A percentile compares a stretch with the other conserved stretches of the same genome.
Evolutionary conservation across 2,113 vertebrate species (phyloP).

Genomic region (Labrus mixtus): DNA sequence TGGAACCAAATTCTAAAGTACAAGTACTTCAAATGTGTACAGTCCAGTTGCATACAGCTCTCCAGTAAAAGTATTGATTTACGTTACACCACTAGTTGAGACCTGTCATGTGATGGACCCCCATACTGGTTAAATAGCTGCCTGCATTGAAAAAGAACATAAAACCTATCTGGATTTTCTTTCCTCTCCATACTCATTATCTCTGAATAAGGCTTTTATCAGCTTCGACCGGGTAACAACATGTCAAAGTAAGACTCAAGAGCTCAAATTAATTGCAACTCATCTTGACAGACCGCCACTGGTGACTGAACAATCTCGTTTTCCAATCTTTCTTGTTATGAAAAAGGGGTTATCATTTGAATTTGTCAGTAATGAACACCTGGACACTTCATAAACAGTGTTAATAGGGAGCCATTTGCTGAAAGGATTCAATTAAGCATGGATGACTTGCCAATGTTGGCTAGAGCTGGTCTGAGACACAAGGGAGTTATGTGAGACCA

Average conservation of each 20-base stretch:
- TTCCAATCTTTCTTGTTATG: constrained; percentile 2
- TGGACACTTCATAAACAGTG: constrained; percentile 50
- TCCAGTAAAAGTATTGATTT: too few relatives aligned
- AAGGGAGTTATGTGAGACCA: constrained; percentile 36
- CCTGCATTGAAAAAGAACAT: too few relatives aligned
- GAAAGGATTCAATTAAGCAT: constrained; percentile 55
- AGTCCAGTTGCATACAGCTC: too few relatives aligned
- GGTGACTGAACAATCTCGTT: constrained; percentile 22
- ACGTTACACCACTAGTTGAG: too few relatives aligned
- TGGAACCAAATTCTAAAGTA: too few relatives aligned
- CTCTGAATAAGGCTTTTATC: constrained; percentile 23
- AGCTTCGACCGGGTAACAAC: not conserved
- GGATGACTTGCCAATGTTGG: constrained; percentile 28
- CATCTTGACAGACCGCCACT: constrained; percentile 26
- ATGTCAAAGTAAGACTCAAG: not conserved
- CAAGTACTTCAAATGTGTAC: too few relatives aligned
- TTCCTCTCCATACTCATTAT: not conserved
- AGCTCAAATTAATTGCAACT: constrained; percentile 31
- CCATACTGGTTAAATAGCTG: too few relatives aligned
- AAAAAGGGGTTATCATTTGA: constrained; percentile 42
- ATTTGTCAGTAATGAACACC: constrained; percentile 58
- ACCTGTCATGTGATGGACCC: too few relatives aligned
- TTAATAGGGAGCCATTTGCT: constrained; percentile 48
- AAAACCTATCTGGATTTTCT: not conserved
- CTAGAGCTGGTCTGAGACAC: constrained; percentile 12